Evolutionary conservation across 37 sponge, comb jelly and placozoan species (phyloP).

Genomic region (Mnemiopsis leidyi): DNA sequence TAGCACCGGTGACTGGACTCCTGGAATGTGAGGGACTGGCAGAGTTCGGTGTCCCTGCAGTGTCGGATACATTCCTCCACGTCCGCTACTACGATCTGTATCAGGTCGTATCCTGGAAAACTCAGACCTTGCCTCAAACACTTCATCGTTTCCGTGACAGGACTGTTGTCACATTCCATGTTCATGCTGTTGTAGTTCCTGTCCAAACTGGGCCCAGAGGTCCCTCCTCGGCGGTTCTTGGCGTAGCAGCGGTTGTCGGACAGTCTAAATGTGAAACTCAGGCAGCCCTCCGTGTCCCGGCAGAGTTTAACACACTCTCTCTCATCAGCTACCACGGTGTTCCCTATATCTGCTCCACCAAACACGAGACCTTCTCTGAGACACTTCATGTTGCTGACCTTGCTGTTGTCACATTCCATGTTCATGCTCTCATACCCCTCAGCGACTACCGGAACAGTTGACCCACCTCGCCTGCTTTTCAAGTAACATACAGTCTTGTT

Average conservation of each 20-base stretch:
- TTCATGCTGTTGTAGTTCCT: not conserved
- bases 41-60: not conserved
- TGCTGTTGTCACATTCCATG: conserved; percentile 26
- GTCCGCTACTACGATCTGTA: not conserved
- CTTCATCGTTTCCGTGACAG: not conserved
- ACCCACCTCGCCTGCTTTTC: not conserved
- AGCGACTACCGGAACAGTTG: not conserved
- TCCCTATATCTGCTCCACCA: not conserved
- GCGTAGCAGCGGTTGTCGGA: not conserved
- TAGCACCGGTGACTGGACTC: not conserved
- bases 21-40: not conserved
- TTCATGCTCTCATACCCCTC: not conserved
- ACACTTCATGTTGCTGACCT: not conserved
- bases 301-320: not conserved
- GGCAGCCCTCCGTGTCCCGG: not conserved
- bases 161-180: not conserved
- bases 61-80: not conserved
- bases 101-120: not conserved
- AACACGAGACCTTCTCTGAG: not conserved
- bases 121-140: not conserved
- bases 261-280: not conserved
- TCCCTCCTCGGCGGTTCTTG: not conserved
- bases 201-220: not conserved
- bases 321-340: not conserved
- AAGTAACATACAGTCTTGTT: not conserved